Conservation (phyloP, 64 coral and sea anemone genomes). For the Montipora capricornis region DNA sequence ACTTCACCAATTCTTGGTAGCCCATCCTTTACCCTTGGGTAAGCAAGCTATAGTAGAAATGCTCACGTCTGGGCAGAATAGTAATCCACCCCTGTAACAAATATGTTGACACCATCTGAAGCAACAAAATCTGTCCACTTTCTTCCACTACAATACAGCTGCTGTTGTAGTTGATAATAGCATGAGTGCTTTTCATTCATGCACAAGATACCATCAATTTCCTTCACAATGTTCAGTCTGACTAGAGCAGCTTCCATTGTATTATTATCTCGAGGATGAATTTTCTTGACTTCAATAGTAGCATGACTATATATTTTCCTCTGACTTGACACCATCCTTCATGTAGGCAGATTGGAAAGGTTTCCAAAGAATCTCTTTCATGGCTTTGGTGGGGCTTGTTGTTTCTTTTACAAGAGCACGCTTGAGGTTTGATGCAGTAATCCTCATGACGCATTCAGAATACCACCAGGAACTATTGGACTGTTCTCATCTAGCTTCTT, state of each 20-base stretch:
- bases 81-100: too few species aligned
- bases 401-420: conserved; percentile 55
- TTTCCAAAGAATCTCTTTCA: conserved; percentile 25
- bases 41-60: too few species aligned
- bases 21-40: too few species aligned
- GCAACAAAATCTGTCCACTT: too few species aligned
- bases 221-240: conserved; percentile 23
- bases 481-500: conserved; percentile 17
- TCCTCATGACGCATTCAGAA: neutral
- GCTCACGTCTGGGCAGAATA: too few species aligned
- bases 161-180: conserved; percentile 1
- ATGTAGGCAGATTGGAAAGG: neutral
- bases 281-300: conserved; percentile 52
- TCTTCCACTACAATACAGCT: conserved; percentile 4
- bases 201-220: neutral
- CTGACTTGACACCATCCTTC: conserved; percentile 60
- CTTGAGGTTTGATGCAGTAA: conserved; percentile 34
- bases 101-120: too few species aligned
- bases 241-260: conserved; percentile 27
- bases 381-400: conserved; percentile 73
- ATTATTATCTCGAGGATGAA: conserved; percentile 30
- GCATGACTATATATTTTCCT: conserved; percentile 15
- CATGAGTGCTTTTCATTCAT: conserved; percentile 16
- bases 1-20: too few species aligned
- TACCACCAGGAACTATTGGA: conserved; percentile 15